phyloP scores from a whole-genome alignment of 2,113 vertebrate genomes.

The Sebastes fasciatus region DNA sequence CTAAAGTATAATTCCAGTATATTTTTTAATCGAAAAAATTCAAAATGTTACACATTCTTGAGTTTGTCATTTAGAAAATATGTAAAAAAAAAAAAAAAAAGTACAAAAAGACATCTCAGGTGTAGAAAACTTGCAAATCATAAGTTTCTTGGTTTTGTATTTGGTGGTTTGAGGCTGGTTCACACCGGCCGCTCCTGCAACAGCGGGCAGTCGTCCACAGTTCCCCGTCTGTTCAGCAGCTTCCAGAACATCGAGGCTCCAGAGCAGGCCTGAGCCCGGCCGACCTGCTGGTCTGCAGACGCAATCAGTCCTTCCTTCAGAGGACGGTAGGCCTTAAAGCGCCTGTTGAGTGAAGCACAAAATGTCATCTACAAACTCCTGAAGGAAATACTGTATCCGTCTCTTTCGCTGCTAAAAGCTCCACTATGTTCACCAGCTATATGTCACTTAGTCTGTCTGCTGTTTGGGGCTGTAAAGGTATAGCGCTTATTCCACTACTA shows the following conservation, averaged over 20 bases:
- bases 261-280: constrained; percentile 43
- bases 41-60: constrained; percentile 27
- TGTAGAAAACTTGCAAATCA: background rate
- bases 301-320: constrained; percentile 54
- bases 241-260: constrained; percentile 82
- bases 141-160: constrained; percentile 31
- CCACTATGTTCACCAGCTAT: too few species aligned
- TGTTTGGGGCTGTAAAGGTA: too few species aligned
- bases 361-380: too few species aligned
- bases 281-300: constrained; percentile 29
- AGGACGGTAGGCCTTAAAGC: constrained; percentile 77
- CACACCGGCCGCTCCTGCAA: constrained; percentile 85
- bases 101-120: constrained; percentile 64
- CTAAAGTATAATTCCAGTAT: background rate
- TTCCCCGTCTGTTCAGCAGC: constrained; percentile 73
- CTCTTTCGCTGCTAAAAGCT: too few species aligned
- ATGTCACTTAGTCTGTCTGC: too few species aligned
- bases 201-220: constrained; percentile 85
- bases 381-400: too few species aligned
- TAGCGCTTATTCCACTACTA: too few species aligned
- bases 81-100: constrained; percentile 39
- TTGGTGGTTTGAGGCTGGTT: constrained; percentile 27
- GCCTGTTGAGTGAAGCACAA: constrained; percentile 73
- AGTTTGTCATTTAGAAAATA: constrained; percentile 47
- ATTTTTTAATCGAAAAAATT: constrained; percentile 20